Percentiles rank a stretch among this genome's conserved stretches.
Evolutionary conservation across 2,113 vertebrate species (phyloP).

Genomic region (Hydrolagus affinis): DNA sequence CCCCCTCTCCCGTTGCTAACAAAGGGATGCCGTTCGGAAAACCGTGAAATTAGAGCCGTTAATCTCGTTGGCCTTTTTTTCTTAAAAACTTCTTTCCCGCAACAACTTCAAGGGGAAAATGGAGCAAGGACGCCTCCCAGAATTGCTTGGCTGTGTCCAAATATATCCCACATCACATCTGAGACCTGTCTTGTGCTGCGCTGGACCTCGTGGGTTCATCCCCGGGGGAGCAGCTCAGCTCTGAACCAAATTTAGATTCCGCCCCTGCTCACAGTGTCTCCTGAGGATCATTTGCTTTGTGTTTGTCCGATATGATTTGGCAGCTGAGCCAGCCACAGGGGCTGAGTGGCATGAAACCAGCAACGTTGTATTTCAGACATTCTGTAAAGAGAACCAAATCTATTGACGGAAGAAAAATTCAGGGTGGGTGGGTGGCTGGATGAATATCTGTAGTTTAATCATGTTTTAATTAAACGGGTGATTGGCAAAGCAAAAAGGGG

Average conservation of each 20-base stretch:
- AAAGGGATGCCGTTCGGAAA: too few species aligned
- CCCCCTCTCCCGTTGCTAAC: too few species aligned
- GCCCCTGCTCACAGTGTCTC: slow-evolving; percentile 4
- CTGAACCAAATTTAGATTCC: slow-evolving; percentile 2
- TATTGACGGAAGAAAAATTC: neutral
- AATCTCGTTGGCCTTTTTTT: too few species aligned
- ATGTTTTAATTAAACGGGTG: too few species aligned
- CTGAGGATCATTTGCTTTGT: neutral
- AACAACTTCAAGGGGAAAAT: neutral
- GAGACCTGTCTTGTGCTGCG: neutral
- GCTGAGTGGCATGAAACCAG: neutral
- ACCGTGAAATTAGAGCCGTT: too few species aligned
- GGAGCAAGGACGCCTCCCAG: neutral
- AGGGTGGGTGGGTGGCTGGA: neutral
- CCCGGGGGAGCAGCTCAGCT: neutral
- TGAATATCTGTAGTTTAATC: neutral
- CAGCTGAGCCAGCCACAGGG: neutral
- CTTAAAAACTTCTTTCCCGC: too few species aligned
- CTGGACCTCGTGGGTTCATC: neutral
- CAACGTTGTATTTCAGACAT: neutral
- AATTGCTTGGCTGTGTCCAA: neutral
- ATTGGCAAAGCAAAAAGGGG: too few species aligned
- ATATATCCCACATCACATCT: neutral
- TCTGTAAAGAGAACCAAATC: neutral
- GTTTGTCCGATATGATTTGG: neutral